Evolutionary conservation across 2,797 vertebrate species (phyloP), one percentile per base, ranked within the genome.

Genomic region (Galaxias olidus): DNA sequence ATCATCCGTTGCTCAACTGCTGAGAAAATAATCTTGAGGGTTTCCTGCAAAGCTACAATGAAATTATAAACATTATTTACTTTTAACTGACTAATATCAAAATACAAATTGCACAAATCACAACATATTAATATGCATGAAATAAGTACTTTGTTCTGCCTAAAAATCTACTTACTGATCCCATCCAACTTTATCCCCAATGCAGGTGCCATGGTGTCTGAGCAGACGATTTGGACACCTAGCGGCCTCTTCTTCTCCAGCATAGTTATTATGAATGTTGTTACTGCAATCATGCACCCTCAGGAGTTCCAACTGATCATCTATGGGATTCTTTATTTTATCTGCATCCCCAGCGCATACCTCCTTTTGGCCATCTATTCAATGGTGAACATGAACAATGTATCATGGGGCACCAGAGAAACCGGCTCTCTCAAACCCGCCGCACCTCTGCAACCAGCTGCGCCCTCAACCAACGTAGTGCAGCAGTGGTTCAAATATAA

Each of bases 341-440:
- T 90, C 54, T 83, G 73, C 66, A 74, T 88, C 18, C 90, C 89
- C 17, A 88, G 85, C 4, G 84, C 76, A 12, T 90, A 89, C 60
- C 74, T 90, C 10, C 75, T 91, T 20, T 74, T 91, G 47, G 56
- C 52, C 45, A 89, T 91, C 60, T 91, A 89, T 73, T 79, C 85
- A 46, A 82, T 90, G 75, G 81, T 84, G 59, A 91, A 91, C 72
- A 84, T 91, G 89, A 86, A 90, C 84, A 79, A 86, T 0, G 80
- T 90, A 48, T 90, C 88, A 11, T 90, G 89, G 90, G 89, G 90
- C n/a, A 91, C 89, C n/a, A 80, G 90, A 17, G 90, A 91, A 74
- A 59, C 61, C 0, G 64, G 1, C n/a, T 77, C 12, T 18, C 50
- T 41, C 4, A 4, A 8, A 11, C 30, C 61, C n/a, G 45, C n/a